Evolutionary conservation across 2,113 vertebrate genomes (phyloP).

Genomic region (Grammomys dolichurus): DNA sequence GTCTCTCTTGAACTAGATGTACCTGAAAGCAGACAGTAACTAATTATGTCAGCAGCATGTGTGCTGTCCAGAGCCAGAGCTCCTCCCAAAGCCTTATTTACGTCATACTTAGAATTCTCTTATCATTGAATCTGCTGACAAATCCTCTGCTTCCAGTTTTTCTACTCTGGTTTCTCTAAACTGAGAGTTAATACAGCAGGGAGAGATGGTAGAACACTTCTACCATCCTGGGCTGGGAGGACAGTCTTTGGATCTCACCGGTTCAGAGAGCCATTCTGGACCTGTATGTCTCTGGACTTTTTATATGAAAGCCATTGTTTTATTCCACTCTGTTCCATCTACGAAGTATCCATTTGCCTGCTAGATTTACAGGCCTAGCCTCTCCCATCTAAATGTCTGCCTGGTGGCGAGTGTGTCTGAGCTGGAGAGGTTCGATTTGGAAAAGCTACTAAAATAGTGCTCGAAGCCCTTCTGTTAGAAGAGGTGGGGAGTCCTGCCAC

Average conservation of each 20-base stretch:
- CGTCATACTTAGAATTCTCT: conserved; percentile 9
- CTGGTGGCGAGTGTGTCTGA: neutral
- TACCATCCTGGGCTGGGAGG: neutral
- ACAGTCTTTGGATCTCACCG: no score
- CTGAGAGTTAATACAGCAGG: neutral
- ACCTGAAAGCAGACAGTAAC: neutral
- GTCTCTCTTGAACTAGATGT: neutral
- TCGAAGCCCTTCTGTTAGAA: neutral
- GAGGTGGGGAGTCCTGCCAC: neutral
- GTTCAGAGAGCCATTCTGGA: no score
- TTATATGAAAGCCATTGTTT: conserved; percentile 35
- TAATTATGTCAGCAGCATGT: neutral
- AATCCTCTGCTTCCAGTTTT: neutral
- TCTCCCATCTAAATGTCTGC: neutral
- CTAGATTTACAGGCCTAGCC: neutral
- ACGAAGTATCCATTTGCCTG: neutral
- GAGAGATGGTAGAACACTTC: neutral
- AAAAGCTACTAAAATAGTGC: neutral
- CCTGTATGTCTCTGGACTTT: no score
- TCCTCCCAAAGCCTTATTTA: conserved; percentile 32
- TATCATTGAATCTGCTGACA: conserved; percentile 51
- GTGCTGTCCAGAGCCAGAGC: neutral
- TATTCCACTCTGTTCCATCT: neutral
- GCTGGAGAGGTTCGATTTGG: neutral
- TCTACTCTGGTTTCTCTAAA: conserved; percentile 44